Conservation (phyloP, 2,888 invertebrate genomes). For the Notodonta dromedarius region DNA sequence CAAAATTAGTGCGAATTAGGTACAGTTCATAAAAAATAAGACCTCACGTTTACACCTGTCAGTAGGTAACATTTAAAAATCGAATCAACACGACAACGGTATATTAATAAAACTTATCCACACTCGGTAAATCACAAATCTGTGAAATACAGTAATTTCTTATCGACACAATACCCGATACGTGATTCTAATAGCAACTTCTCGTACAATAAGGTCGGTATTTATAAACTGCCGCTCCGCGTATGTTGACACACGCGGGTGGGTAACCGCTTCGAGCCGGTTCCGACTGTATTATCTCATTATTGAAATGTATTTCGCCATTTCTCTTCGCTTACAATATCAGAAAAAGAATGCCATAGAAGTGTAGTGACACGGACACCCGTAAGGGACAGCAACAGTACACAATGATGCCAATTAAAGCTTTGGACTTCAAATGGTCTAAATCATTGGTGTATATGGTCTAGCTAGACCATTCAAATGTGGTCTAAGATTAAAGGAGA, state of each 20-base stretch:
- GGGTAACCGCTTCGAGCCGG: constrained; percentile 47
- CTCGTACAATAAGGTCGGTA: constrained; percentile 52
- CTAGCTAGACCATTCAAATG: too few species aligned
- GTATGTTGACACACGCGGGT: constrained; percentile 41
- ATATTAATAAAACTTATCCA: constrained; percentile 9
- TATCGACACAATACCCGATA: constrained; percentile 45
- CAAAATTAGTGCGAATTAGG: too few species aligned
- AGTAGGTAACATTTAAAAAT: neutral
- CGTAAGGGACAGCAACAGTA: too few species aligned
- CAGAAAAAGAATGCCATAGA: too few species aligned
- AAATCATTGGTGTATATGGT: too few species aligned
- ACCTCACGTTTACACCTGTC: too few species aligned
- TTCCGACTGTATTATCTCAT: constrained; percentile 27
- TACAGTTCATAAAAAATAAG: too few species aligned
- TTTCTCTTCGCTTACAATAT: neutral
- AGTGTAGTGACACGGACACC: too few species aligned
- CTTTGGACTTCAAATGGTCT: too few species aligned
- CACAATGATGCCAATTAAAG: too few species aligned
- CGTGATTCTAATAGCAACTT: constrained; percentile 48
- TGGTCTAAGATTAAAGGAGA: too few species aligned
- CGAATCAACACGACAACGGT: neutral
- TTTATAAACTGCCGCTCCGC: constrained; percentile 56
- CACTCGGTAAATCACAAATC: constrained; percentile 24
- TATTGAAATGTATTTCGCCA: constrained; percentile 20
- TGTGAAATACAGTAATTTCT: constrained; percentile 22